A percentile compares a stretch with the other conserved stretches of the same genome.
These are phyloP conservation scores for Hypotaenidia okinawae DNA, from an alignment of 2,797 vertebrate genomes.

Conservation along the genomic window DNA sequence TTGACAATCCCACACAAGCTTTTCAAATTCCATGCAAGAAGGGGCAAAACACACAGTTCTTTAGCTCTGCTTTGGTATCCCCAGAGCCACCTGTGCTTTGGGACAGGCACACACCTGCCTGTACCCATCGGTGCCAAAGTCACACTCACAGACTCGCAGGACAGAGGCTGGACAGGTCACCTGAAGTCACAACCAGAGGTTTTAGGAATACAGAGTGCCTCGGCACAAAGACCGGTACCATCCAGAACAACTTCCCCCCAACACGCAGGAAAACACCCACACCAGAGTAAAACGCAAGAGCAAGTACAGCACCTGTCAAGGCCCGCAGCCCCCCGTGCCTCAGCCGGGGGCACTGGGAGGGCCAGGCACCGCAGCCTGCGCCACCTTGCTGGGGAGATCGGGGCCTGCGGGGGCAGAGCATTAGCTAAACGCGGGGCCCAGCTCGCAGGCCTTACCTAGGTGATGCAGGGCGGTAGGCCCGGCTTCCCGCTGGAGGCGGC, in stretches of 20 bases:
- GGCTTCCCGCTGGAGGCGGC: rapidly evolving
- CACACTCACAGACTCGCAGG: rapidly evolving
- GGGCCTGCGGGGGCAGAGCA: neutral
- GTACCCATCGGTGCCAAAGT: neutral
- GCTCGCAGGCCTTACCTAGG: rapidly evolving
- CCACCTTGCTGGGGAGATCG: neutral
- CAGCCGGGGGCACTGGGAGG: neutral
- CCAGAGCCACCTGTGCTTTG: neutral
- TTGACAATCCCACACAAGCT: rapidly evolving
- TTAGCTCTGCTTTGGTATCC: neutral
- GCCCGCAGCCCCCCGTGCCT: rapidly evolving
- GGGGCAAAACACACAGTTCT: neutral
- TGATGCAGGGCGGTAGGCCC: neutral
- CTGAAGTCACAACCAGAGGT: neutral
- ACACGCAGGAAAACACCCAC: rapidly evolving
- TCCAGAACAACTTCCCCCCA: neutral
- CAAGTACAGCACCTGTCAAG: rapidly evolving
- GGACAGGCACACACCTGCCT: too few relatives aligned
- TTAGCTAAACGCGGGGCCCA: neutral
- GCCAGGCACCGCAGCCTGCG: neutral
- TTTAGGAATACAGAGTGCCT: rapidly evolving
- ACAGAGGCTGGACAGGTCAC: neutral
- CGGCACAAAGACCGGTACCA: neutral
- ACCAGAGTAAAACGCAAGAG: rapidly evolving
- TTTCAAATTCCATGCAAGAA: neutral